Percentiles rank a stretch among this genome's conserved stretches.
These are phyloP conservation scores for Arothron firmamentum DNA, from an alignment of 2,113 vertebrate genomes.

Conservation along the genomic window DNA sequence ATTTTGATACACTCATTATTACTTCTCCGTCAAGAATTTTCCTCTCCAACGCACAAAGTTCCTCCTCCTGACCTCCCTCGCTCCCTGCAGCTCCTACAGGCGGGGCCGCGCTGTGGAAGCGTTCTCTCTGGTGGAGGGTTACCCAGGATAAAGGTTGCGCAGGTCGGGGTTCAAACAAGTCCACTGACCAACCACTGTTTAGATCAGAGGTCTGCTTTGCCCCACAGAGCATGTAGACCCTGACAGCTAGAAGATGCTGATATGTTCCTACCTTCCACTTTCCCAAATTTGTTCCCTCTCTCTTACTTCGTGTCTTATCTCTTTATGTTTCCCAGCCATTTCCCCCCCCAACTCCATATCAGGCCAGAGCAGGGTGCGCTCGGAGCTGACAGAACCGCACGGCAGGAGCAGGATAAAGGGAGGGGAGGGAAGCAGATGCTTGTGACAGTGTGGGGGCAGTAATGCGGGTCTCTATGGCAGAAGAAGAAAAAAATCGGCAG, in stretches of 20 bases:
- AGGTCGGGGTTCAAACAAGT: slow-evolving; percentile 15
- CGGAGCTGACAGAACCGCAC: slow-evolving; percentile 13
- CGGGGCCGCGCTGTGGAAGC: slow-evolving; percentile 26
- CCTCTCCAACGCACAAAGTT: slow-evolving; percentile 15
- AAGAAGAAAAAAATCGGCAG: slow-evolving; percentile 55
- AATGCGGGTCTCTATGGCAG: slow-evolving; percentile 56
- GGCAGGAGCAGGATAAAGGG: slow-evolving; percentile 19
- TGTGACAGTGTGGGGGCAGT: slow-evolving; percentile 63
- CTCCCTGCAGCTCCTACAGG: slow-evolving; percentile 16
- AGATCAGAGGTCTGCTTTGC: slow-evolving; percentile 14
- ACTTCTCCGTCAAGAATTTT: slow-evolving; percentile 20
- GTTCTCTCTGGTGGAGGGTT: not conserved
- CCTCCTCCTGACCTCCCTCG: slow-evolving; percentile 27
- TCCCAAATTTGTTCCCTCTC: slow-evolving; percentile 6
- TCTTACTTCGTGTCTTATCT: slow-evolving; percentile 3
- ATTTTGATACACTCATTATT: slow-evolving; percentile 64
- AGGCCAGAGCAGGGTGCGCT: slow-evolving; percentile 16
- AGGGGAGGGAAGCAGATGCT: slow-evolving; percentile 59
- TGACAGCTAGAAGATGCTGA: slow-evolving; percentile 2
- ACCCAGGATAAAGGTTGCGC: slow-evolving; percentile 17
- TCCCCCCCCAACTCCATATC: slow-evolving; percentile 3
- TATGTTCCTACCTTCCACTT: not conserved
- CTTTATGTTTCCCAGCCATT: slow-evolving; percentile 2
- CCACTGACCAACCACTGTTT: slow-evolving; percentile 11
- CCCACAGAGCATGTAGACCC: slow-evolving; percentile 13